Evolutionary conservation across 2,888 invertebrate genomes (phyloP).

Genomic region (Leucoptera coffeella): DNA sequence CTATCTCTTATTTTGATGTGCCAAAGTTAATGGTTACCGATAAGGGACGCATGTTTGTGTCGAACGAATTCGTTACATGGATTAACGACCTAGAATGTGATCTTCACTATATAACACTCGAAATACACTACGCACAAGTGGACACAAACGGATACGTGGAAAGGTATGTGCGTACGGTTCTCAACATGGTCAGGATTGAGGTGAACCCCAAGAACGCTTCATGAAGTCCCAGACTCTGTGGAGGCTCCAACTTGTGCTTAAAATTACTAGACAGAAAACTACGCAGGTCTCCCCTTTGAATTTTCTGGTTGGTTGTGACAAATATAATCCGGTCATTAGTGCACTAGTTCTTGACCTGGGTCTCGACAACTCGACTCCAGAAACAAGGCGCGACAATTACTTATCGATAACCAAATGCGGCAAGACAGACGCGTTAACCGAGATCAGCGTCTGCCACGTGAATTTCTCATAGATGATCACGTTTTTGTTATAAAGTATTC

Average conservation of each 20-base stretch:
- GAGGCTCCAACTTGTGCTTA: slow-evolving; percentile 5
- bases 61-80: slow-evolving; percentile 1
- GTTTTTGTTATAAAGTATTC: too few relatives aligned
- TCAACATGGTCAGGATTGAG: slow-evolving; percentile 5
- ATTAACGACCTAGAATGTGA: slow-evolving; percentile 3
- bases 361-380: not conserved
- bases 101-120: slow-evolving; percentile 4
- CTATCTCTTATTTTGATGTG: slow-evolving; percentile 3
- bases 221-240: slow-evolving; percentile 3
- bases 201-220: slow-evolving; percentile 1
- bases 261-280: too few relatives aligned
- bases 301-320: too few relatives aligned
- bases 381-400: too few relatives aligned
- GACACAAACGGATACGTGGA: slow-evolving; percentile 6
- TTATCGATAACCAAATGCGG: too few relatives aligned
- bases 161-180: too few relatives aligned
- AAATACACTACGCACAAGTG: slow-evolving; percentile 4
- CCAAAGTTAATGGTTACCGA: slow-evolving; percentile 4
- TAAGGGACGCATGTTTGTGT: slow-evolving; percentile 5
- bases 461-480: too few relatives aligned
- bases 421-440: too few relatives aligned
- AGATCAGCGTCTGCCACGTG: too few relatives aligned
- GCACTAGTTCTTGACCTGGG: too few relatives aligned
- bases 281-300: too few relatives aligned
- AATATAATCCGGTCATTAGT: too few relatives aligned